phyloP scores from a whole-genome alignment of 2,113 vertebrate species.

The Gambusia affinis region DNA sequence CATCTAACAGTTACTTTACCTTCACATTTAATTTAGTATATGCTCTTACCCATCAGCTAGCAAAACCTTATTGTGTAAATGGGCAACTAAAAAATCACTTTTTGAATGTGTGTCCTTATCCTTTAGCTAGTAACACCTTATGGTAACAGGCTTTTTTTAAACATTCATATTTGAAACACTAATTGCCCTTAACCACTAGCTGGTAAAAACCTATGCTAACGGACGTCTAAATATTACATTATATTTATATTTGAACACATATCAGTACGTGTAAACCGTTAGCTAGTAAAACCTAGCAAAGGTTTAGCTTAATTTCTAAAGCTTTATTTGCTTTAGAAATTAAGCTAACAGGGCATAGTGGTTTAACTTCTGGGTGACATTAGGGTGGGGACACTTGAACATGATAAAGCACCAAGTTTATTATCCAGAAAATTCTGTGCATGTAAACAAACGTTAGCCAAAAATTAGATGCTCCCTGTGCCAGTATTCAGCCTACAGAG shows the following conservation, averaged over 20 bases:
- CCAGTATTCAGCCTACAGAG: conserved; percentile 46
- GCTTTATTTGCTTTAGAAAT: too few relatives aligned
- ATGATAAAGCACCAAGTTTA: neutral
- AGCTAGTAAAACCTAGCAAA: neutral
- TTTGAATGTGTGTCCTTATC: neutral
- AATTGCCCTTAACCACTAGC: conserved; percentile 3
- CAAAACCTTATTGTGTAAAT: neutral
- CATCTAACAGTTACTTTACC: neutral
- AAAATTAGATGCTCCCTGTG: conserved; percentile 31
- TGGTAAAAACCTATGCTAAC: neutral
- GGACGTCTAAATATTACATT: neutral
- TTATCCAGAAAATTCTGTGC: conserved; percentile 43
- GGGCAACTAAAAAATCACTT: neutral
- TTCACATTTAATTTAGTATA: conserved; percentile 17
- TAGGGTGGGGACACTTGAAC: neutral
- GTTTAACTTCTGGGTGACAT: conserved; percentile 30
- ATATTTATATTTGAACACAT: neutral
- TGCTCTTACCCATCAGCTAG: neutral
- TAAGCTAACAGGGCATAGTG: neutral
- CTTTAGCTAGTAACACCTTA: neutral
- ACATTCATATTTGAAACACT: conserved; percentile 8
- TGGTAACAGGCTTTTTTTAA: conserved; percentile 1
- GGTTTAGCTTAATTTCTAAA: too few relatives aligned
- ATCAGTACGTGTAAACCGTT: too few relatives aligned
- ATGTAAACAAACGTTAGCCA: conserved; percentile 48